These are phyloP conservation scores for Megathymus violae DNA, from an alignment of 1,140 invertebrate species.

Conservation along the genomic window DNA sequence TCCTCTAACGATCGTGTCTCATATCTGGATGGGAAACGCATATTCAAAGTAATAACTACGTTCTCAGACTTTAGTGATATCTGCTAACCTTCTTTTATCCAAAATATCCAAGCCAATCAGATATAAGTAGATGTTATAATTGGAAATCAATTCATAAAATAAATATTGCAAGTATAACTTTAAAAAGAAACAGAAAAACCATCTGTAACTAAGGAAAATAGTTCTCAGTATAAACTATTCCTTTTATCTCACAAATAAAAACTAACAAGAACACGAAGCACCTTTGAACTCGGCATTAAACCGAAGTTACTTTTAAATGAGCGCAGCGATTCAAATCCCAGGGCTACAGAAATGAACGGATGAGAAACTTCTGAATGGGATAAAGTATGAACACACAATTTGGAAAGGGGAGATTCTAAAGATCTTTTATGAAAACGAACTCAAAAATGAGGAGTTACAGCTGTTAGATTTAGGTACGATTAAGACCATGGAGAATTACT, in stretches of 20 bases:
- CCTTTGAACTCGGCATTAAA: conserved; percentile 31
- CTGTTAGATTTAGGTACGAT: conserved; percentile 15
- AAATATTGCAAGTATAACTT: not conserved
- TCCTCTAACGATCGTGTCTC: too few relatives aligned
- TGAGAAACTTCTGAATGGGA: conserved; percentile 23
- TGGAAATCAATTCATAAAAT: too few relatives aligned
- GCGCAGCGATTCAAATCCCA: conserved; percentile 26
- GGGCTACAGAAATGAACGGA: conserved; percentile 14
- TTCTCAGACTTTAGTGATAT: too few relatives aligned
- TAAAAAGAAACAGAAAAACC: conserved; percentile 2
- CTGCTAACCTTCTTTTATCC: too few relatives aligned
- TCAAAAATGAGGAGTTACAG: conserved; percentile 23
- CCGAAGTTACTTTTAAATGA: conserved; percentile 34
- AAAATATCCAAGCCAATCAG: too few relatives aligned
- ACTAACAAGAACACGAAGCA: conserved; percentile 23
- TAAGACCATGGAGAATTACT: not conserved
- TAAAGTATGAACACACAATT: conserved; percentile 27
- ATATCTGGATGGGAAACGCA: too few relatives aligned
- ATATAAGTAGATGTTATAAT: too few relatives aligned
- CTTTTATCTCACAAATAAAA: conserved; percentile 21
- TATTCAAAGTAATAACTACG: too few relatives aligned
- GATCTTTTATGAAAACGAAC: conserved; percentile 8
- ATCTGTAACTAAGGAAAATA: conserved; percentile 6
- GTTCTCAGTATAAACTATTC: conserved; percentile 11
- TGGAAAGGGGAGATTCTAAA: conserved; percentile 18